Conservation (phyloP, 2,113 vertebrate genomes). For the Oryzias woworae region DNA sequence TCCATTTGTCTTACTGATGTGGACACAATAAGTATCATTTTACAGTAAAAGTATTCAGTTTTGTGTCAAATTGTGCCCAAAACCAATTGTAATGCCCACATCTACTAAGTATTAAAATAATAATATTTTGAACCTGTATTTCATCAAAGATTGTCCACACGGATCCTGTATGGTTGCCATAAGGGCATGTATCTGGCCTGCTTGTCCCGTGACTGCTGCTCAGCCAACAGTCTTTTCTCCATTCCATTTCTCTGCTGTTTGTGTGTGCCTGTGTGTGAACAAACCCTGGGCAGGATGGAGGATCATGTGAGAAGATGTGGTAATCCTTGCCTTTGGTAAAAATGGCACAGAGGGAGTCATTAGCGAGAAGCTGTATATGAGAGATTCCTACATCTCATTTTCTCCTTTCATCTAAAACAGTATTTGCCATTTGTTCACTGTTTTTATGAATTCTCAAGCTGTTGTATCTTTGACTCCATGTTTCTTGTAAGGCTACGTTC, state of each 20-base stretch:
- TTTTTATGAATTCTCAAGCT: not conserved
- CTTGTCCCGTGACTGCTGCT: conserved; percentile 44
- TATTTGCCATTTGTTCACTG: conserved; percentile 17
- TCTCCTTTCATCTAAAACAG: conserved; percentile 13
- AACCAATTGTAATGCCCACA: too few relatives aligned
- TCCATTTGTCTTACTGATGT: too few relatives aligned
- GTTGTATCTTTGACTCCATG: conserved; percentile 4
- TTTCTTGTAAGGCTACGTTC: too few relatives aligned
- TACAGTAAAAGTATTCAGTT: too few relatives aligned
- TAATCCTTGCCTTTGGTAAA: conserved; percentile 73
- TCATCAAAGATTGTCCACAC: not conserved
- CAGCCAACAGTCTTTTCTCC: conserved; percentile 13
- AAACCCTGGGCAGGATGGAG: conserved; percentile 46
- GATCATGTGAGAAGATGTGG: conserved; percentile 77
- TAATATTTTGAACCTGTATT: too few relatives aligned
- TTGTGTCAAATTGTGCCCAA: too few relatives aligned
- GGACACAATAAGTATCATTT: too few relatives aligned
- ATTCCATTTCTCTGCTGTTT: conserved; percentile 9
- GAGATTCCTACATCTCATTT: conserved; percentile 22
- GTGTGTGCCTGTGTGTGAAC: conserved; percentile 30
- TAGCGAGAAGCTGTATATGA: conserved; percentile 34
- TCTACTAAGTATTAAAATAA: too few relatives aligned
- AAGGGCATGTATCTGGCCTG: conserved; percentile 15
- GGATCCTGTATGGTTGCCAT: not conserved
- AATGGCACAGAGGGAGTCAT: conserved; percentile 67